These are phyloP conservation scores for Palloptera scutellata DNA, from an alignment of 2,888 invertebrate species.

Conservation along the genomic window DNA sequence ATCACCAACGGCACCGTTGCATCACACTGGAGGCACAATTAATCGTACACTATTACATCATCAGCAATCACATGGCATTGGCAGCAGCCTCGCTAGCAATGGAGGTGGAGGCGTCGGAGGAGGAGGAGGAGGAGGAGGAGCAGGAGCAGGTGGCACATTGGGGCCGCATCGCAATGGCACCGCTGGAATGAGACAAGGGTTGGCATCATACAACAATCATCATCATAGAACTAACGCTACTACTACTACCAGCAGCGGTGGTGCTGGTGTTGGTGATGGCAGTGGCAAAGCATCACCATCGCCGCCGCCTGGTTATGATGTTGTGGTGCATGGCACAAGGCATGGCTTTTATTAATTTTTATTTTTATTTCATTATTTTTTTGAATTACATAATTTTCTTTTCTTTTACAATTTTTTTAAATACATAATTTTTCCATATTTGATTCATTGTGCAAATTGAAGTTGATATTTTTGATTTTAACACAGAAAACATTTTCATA, in stretches of 20 bases:
- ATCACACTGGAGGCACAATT: slow-evolving; percentile 56
- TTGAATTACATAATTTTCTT: slow-evolving; percentile 24
- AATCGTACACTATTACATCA: slow-evolving; percentile 64
- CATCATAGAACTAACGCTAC: slow-evolving; percentile 58
- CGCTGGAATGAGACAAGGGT: slow-evolving; percentile 63
- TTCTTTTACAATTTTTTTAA: slow-evolving; percentile 25
- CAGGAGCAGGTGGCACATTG: slow-evolving; percentile 43
- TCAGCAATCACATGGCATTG: slow-evolving; percentile 57
- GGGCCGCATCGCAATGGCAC: slow-evolving; percentile 58
- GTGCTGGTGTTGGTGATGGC: slow-evolving; percentile 41
- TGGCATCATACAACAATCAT: slow-evolving; percentile 55
- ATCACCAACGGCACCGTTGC: slow-evolving; percentile 58
- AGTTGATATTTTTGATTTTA: slow-evolving; percentile 1
- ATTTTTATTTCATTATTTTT: slow-evolving; percentile 35
- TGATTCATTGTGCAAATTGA: background rate
- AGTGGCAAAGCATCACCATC: slow-evolving; percentile 61
- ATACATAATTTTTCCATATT: slow-evolving; percentile 10
- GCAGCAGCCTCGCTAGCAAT: slow-evolving; percentile 43
- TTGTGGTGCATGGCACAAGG: slow-evolving; percentile 66
- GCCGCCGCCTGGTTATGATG: slow-evolving; percentile 65
- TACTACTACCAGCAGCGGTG: slow-evolving; percentile 48
- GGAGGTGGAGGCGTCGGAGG: slow-evolving; percentile 43
- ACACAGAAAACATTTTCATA: background rate
- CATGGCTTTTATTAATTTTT: slow-evolving; percentile 62
- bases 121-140: slow-evolving; percentile 36